These are phyloP conservation scores for Neelides sp. DNA, from an alignment of 1,140 invertebrate species.

Conservation along the genomic window DNA sequence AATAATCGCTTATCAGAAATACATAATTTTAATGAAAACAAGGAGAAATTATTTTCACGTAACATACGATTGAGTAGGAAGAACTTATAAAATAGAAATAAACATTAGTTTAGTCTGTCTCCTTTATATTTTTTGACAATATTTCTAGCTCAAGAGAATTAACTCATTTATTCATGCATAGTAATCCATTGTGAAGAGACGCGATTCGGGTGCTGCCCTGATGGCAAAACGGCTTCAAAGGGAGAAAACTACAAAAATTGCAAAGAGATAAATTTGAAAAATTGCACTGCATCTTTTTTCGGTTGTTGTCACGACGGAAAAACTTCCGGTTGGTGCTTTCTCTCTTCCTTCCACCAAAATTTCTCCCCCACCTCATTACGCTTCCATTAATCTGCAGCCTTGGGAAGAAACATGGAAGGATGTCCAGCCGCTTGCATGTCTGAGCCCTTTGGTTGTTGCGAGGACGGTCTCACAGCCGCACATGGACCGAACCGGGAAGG, in stretches of 20 bases:
- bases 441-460: constrained; percentile 74
- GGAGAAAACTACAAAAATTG: constrained; percentile 42
- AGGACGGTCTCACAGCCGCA: constrained; percentile 67
- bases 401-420: constrained; percentile 30
- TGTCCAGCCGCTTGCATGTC: constrained; percentile 49
- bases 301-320: constrained; percentile 65
- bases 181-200: constrained; percentile 8
- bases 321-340: constrained; percentile 37
- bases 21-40: no score
- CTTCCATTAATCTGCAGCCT: constrained; percentile 11
- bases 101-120: constrained; percentile 13
- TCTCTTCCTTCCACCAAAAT: background rate
- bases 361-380: background rate
- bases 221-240: constrained; percentile 42
- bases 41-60: no score
- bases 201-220: constrained; percentile 50
- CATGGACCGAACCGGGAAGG: constrained; percentile 70
- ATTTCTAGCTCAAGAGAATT: background rate
- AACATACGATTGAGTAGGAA: no score
- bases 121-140: constrained; percentile 4
- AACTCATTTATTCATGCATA: background rate
- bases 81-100: no score
- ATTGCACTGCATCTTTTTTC: constrained; percentile 47
- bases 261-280: constrained; percentile 37
- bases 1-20: no score